Evolutionary conservation across 2,797 vertebrate genomes (phyloP), one percentile per base, ranked within the genome.

Genomic region (Tragelaphus oryx): DNA sequence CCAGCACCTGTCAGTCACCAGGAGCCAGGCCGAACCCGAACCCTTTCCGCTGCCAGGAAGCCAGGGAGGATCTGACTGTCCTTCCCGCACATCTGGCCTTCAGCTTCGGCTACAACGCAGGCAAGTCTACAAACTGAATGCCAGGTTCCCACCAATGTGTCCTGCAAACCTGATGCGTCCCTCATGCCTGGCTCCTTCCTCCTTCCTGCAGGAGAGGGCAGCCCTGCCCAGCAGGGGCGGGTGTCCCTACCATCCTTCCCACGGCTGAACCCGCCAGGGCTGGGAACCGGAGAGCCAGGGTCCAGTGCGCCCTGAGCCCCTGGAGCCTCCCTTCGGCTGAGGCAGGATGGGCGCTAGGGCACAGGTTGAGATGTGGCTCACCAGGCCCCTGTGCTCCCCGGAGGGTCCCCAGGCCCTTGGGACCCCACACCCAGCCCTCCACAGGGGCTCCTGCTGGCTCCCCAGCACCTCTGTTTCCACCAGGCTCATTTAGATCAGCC

Each of bases 111-210:
- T 44, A 74, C 65, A 78, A 28, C n/a, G 59, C 59, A 8, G 46
- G 52, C 60, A 44, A 82, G 30, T 83, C 44, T 84, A 82, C 83
- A 52, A 48, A 74, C 44, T 79, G 79, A 55, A 96, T 28, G 48
- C 10, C 82, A 83, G 93, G 82, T 92, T 88, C 57, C 24, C 0
- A 6, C 95, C 93, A 93, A 87, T 8, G 33, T 16, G 93, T 92
- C 96, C 87, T 91, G 48, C 94, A 96, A 92, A 96, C 89, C n/a
- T 4, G 1, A 30, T 0, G 1, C 5, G 75, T 78, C 28, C 48
- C 46, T 78, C 65, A 71, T 0, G 1, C 33, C 86, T 6, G 1
- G 14, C 11, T 46, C 74, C 44, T 85, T 68, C 62, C 37, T 86
- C 84, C 44, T 84, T 71, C 18, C 10, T 52, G 46, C 83, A 20